Conservation (phyloP, 2,888 invertebrate genomes). For the Synergus laeviventris region DNA sequence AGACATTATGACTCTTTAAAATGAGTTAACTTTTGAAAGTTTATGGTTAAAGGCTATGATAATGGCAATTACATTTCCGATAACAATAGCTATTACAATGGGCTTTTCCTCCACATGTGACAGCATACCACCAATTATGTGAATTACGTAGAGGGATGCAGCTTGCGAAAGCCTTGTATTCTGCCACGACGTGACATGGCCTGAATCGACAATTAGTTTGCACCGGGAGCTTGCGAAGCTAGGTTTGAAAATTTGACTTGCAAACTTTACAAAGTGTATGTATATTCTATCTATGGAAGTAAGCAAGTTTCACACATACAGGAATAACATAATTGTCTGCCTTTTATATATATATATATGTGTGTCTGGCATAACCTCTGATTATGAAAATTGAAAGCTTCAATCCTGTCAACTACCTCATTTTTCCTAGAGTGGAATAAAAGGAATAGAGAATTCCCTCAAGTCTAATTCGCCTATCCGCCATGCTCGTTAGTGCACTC, state of each 20-base stretch:
- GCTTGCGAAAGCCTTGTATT: not conserved
- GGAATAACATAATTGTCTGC: not conserved
- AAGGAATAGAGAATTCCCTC: not conserved
- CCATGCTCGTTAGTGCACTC: not conserved
- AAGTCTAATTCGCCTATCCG: not conserved
- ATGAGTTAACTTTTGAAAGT: not conserved
- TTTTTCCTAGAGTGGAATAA: not conserved
- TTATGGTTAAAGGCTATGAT: not conserved
- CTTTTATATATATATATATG: not conserved
- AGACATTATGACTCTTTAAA: not conserved
- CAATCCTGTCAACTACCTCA: not conserved
- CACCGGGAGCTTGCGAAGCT: not conserved
- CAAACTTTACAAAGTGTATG: slow-evolving; percentile 37
- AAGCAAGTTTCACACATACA: not conserved
- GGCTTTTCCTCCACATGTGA: not conserved
- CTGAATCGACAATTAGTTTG: slow-evolving; percentile 46
- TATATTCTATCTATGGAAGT: not conserved
- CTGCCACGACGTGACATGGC: not conserved
- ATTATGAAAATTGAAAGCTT: not conserved
- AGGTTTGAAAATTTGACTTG: slow-evolving; percentile 47
- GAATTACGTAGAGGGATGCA: slow-evolving; percentile 5
- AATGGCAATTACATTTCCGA: not conserved
- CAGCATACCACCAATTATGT: slow-evolving; percentile 15
- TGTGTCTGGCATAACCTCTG: not conserved
- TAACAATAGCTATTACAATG: not conserved